phyloP scores from a whole-genome alignment of 2,888 invertebrate species.

The Mesodorylaimus sp. region DNA sequence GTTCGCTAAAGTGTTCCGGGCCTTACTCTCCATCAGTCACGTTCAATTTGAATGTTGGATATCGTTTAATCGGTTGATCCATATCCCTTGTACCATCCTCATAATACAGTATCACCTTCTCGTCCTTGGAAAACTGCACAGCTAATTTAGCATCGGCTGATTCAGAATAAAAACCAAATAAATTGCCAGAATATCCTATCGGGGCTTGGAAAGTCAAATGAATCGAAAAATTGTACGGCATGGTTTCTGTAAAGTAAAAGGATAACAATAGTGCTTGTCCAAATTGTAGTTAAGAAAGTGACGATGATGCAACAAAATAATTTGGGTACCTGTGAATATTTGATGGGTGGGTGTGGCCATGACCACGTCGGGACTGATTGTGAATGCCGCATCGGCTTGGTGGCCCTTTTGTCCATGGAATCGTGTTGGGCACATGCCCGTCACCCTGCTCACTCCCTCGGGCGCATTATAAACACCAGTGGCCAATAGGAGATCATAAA shows the following conservation, averaged over 20 bases:
- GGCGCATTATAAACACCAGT: neutral
- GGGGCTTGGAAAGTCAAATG: neutral
- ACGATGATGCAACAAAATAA: neutral
- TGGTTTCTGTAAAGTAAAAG: neutral
- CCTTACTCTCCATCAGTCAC: slow-evolving; percentile 17
- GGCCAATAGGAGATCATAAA: slow-evolving; percentile 1
- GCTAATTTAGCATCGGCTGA: slow-evolving; percentile 1
- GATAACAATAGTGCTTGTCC: neutral
- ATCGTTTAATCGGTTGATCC: slow-evolving; percentile 6
- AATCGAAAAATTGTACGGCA: slow-evolving; percentile 2
- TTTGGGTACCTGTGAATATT: neutral
- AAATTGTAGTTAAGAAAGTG: neutral
- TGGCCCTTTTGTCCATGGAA: neutral
- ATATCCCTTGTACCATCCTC: slow-evolving; percentile 7
- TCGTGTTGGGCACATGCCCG: neutral
- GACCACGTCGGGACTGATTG: neutral
- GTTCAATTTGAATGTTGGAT: slow-evolving; percentile 7
- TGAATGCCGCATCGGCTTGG: neutral
- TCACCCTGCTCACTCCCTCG: neutral
- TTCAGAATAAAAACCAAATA: slow-evolving; percentile 3
- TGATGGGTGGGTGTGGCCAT: neutral
- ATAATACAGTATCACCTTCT: slow-evolving; percentile 1
- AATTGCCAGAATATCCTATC: neutral
- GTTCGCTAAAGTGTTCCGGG: neutral
- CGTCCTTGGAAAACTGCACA: neutral